Conservation (phyloP, 2,113 vertebrate species). For the Eleginops maclovinus region DNA sequence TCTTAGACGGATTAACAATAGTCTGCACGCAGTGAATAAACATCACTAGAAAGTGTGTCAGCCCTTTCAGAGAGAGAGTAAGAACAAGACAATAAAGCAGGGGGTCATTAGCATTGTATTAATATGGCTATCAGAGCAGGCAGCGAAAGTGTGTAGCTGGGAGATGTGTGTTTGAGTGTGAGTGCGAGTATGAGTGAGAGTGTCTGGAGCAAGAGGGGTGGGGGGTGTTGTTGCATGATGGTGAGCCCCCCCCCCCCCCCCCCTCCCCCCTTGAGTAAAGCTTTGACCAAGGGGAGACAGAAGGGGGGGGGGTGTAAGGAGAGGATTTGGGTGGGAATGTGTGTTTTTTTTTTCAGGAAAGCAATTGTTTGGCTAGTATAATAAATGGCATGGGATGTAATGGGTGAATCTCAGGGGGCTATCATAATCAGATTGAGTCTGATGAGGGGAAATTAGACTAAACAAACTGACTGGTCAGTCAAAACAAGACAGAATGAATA, state of each 20-base stretch:
- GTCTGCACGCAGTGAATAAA: conserved; percentile 74
- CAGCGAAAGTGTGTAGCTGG: conserved; percentile 71
- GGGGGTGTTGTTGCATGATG: conserved; percentile 56
- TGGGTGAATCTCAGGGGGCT: conserved; percentile 35
- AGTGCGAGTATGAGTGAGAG: conserved; percentile 61
- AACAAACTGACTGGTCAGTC: conserved; percentile 52
- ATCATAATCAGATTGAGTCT: conserved; percentile 26
- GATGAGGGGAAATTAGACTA: conserved; percentile 40
- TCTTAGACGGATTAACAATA: conserved; percentile 77
- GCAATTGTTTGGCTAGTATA: conserved; percentile 57
- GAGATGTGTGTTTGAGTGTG: conserved; percentile 61
- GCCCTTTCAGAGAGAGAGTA: conserved; percentile 54
- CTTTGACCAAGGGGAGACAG: conserved; percentile 71
- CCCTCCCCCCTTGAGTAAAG: conserved; percentile 62
- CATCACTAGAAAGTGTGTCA: conserved; percentile 79
- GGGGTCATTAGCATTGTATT: conserved; percentile 83
- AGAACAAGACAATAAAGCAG: conserved; percentile 72
- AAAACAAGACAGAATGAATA: conserved; percentile 55
- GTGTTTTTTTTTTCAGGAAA: conserved; percentile 13
- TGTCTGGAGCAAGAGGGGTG: conserved; percentile 53
- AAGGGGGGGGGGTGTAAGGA: conserved; percentile 10
- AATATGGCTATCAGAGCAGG: conserved; percentile 72
- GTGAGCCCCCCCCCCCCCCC: conserved; percentile 45
- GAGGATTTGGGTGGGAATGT: conserved; percentile 63
- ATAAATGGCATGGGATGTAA: conserved; percentile 50